These are phyloP conservation scores for Melanotaenia nigrans DNA, from an alignment of 2,797 vertebrate genomes.

Conservation along the genomic window DNA sequence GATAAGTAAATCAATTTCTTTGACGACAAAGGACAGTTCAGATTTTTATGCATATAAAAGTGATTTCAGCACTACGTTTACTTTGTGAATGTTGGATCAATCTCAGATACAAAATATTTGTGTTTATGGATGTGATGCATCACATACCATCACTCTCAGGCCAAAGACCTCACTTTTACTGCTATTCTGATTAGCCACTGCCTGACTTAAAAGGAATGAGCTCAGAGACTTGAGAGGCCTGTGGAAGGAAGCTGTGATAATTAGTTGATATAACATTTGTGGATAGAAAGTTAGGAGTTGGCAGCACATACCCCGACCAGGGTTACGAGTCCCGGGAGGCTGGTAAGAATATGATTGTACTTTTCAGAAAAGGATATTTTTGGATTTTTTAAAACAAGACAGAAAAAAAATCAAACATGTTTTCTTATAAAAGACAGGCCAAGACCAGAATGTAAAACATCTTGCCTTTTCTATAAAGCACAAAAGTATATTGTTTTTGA, in stretches of 20 bases:
- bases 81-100: slow-evolving; percentile 36
- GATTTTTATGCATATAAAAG: slow-evolving; percentile 38
- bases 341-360: slow-evolving; percentile 48
- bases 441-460: slow-evolving; percentile 43
- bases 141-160: slow-evolving; percentile 49
- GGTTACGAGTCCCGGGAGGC: slow-evolving; percentile 27
- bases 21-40: slow-evolving; percentile 28
- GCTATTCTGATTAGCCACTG: slow-evolving; percentile 36
- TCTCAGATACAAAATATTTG: slow-evolving; percentile 18
- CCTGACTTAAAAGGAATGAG: slow-evolving; percentile 44
- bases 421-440: slow-evolving; percentile 23
- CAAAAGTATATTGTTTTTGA: slow-evolving; percentile 20
- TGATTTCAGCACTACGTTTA: slow-evolving; percentile 60
- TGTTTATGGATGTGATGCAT: slow-evolving; percentile 29
- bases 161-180: slow-evolving; percentile 68
- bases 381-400: slow-evolving; percentile 18
- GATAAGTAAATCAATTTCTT: slow-evolving; percentile 33
- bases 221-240: slow-evolving; percentile 23
- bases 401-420: slow-evolving; percentile 8
- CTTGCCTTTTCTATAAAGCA: slow-evolving; percentile 47
- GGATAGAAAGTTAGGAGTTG: slow-evolving; percentile 13
- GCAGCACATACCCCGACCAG: slow-evolving; percentile 23
- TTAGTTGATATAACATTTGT: slow-evolving; percentile 10
- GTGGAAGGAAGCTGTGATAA: slow-evolving; percentile 41
- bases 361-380: slow-evolving; percentile 27